Evolutionary conservation across 1,140 invertebrate species (phyloP), one percentile per base, ranked within the genome.

Genomic region (Leptinotarsa defecta): DNA sequence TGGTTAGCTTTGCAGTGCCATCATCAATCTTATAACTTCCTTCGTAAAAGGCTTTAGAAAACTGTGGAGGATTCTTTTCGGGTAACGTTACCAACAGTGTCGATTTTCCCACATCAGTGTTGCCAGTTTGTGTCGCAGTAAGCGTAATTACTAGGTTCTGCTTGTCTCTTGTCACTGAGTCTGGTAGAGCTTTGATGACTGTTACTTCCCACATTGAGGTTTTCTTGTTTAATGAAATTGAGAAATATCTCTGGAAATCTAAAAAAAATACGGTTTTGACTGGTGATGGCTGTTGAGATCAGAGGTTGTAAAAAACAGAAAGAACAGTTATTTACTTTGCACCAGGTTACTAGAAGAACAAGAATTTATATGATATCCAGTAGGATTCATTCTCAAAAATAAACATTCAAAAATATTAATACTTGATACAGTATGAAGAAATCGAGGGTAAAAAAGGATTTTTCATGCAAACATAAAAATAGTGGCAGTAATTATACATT

Each of bases 61-160:
- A 79, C 76, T 67, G 69, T 1, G 78, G 78, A 62, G 67, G 48
- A 2, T 34, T 52, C 22, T 61, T 48, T 68, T 1, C 24, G 3
- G 75, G 75, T 19, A 80, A 73, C 43, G 71, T 65, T 13, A 78
- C 43, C 17, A 74, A 52, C 13, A 80, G 49, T 68, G 57, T 75
- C 4, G 75, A 34, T 64, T 68, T 74, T 68, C 77, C 77, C 6
- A 78, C 22, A 13, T n/a, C 62, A 11, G 17, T 71, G 13, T 64
- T 61, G 43, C 69, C 73, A 4, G 5, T 57, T 63, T 68, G 27
- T 22, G 20, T 65, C 22, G 71, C 78, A 57, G 49, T 57, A 13
- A 79, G 57, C 34, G 52, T 75, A 5, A 68, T 17, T 61, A 68
- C n/a, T 27, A 79, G 48, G 48, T 62, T 0, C 48, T 15, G 48